A percentile compares a stretch with the other conserved stretches of the same genome.
Conservation (phyloP, 2,797 vertebrate species). For the Liparis tanakae region DNA sequence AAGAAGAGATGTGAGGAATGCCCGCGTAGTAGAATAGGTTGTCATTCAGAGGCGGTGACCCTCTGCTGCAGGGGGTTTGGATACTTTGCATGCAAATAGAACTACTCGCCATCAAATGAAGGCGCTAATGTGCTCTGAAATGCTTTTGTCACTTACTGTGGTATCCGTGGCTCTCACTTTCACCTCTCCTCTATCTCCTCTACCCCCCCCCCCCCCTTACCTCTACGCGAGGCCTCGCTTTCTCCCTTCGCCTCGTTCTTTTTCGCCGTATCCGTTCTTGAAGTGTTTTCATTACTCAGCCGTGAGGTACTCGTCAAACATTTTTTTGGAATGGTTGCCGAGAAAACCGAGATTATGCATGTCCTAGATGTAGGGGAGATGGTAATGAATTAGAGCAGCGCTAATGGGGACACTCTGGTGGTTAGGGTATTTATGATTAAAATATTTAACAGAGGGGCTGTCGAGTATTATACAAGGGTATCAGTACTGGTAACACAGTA, state of each 20-base stretch:
- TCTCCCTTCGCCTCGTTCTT: conserved; percentile 30
- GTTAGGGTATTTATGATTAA: conserved; percentile 68
- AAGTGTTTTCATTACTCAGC: conserved; percentile 56
- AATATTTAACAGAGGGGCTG: conserved; percentile 63
- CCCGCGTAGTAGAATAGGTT: conserved; percentile 26
- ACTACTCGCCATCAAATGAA: conserved; percentile 55
- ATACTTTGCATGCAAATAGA: conserved; percentile 64
- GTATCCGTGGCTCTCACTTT: conserved; percentile 58
- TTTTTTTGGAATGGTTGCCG: conserved; percentile 56
- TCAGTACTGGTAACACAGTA: conserved; percentile 47
- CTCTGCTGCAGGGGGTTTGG: conserved; percentile 30
- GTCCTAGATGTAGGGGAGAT: conserved; percentile 74
- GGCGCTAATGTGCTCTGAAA: conserved; percentile 57
- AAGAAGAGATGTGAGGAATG: conserved; percentile 38
- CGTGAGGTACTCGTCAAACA: conserved; percentile 46
- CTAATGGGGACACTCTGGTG: conserved; percentile 57
- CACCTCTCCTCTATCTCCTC: conserved; percentile 26
- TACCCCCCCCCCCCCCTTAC: conserved; percentile 13
- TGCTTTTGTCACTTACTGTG: conserved; percentile 54
- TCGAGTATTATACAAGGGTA: conserved; percentile 55
- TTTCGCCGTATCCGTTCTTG: conserved; percentile 33
- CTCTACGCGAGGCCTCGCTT: conserved; percentile 27
- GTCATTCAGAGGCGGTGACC: conserved; percentile 36
- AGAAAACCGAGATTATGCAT: conserved; percentile 70
- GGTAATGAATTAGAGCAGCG: conserved; percentile 70